Evolutionary conservation across 2,113 vertebrate genomes (phyloP).

Genomic region (Xenopus tropicalis): UCB_Xtro_10.0 CM004446.2:68152001-68152500

Average conservation of each 20-base stretch:
- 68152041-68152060: no score
- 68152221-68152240: neutral
- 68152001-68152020: no score
- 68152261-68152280: slow-evolving; percentile 3
- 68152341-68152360: slow-evolving; percentile 41
- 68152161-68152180: no score
- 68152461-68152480: slow-evolving; percentile 36
- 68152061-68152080: no score
- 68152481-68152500: slow-evolving; percentile 15
- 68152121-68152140: no score
- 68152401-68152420: slow-evolving; percentile 46
- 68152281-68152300: slow-evolving; percentile 27
- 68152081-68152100: no score
- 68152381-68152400: slow-evolving; percentile 25
- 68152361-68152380: slow-evolving; percentile 24
- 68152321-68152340: slow-evolving; percentile 38
- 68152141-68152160: no score
- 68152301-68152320: slow-evolving; percentile 30
- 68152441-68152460: slow-evolving; percentile 40
- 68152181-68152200: no score
- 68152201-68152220: no score
- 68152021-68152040: no score
- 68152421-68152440: slow-evolving; percentile 34
- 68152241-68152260: slow-evolving; percentile 5
- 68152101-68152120: no score